Conservation (phyloP, 2,113 vertebrate species). For the Calidris pugnax region DNA sequence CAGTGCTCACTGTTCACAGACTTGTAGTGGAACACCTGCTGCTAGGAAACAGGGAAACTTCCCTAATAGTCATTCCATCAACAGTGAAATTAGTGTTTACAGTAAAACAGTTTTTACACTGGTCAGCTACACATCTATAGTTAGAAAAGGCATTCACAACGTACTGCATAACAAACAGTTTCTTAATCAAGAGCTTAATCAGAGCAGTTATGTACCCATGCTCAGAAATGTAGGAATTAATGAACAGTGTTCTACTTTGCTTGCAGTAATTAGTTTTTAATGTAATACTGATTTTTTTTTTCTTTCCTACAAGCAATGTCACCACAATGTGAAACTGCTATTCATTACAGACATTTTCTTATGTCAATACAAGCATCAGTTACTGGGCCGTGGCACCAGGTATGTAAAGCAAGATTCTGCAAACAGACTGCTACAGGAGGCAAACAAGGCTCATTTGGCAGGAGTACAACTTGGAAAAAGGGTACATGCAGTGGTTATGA, state of each 20-base stretch:
- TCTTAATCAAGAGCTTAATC: background rate
- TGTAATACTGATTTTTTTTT: background rate
- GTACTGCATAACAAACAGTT: background rate
- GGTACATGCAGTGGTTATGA: background rate
- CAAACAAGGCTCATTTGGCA: background rate
- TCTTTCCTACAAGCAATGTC: background rate
- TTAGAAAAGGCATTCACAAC: background rate
- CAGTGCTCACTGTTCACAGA: background rate
- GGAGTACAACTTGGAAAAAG: background rate
- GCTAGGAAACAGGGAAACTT: background rate
- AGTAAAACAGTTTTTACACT: background rate
- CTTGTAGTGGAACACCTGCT: background rate
- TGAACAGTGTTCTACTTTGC: background rate
- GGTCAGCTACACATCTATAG: background rate
- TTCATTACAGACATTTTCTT: background rate
- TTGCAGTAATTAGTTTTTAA: background rate
- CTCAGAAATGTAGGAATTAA: background rate
- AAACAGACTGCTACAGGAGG: background rate
- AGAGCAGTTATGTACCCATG: background rate
- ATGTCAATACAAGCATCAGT: background rate
- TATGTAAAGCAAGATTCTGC: background rate
- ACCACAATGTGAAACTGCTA: background rate
- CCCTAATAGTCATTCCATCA: background rate
- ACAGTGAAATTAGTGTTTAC: background rate
- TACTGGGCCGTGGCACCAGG: background rate